A percentile compares a stretch with the other conserved stretches of the same genome.
Conservation (phyloP, 1,140 invertebrate species). For the Drosophila setifemur region DNA sequence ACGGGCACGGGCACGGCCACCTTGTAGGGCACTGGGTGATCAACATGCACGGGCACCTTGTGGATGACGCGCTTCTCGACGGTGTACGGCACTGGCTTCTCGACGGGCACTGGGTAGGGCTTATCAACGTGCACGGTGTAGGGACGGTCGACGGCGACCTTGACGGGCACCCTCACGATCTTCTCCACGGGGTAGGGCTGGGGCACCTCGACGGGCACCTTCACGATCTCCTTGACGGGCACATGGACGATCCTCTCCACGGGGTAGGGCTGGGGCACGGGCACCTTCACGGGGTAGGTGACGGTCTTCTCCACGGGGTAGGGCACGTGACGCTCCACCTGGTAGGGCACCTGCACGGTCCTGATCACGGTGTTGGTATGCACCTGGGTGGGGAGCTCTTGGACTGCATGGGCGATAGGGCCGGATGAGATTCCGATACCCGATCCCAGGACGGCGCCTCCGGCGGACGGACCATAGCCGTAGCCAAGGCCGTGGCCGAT, state of each 20-base stretch:
- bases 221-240: conserved; percentile 86
- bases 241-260: conserved; percentile 85
- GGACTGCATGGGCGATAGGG: conserved; percentile 26
- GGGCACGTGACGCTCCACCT: conserved; percentile 85
- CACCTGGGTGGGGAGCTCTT: conserved; percentile 71
- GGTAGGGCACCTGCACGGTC: conserved; percentile 86
- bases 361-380: conserved; percentile 81
- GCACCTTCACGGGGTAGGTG: conserved; percentile 85
- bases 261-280: conserved; percentile 86
- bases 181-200: conserved; percentile 87
- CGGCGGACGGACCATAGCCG: conserved; percentile 77
- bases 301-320: conserved; percentile 87
- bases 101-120: conserved; percentile 84
- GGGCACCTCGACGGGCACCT: conserved; percentile 86
- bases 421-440: conserved; percentile 43
- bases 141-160: conserved; percentile 85
- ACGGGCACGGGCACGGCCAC: conserved; percentile 85
- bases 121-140: conserved; percentile 86
- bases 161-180: conserved; percentile 83
- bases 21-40: conserved; percentile 85
- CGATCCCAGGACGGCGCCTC: conserved; percentile 54
- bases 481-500: conserved; percentile 85
- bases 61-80: conserved; percentile 85
- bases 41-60: conserved; percentile 83
- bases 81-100: conserved; percentile 85